These are phyloP conservation scores for Drosophila orena DNA, from an alignment of 1,140 invertebrate genomes.

Conservation along the genomic window DNA sequence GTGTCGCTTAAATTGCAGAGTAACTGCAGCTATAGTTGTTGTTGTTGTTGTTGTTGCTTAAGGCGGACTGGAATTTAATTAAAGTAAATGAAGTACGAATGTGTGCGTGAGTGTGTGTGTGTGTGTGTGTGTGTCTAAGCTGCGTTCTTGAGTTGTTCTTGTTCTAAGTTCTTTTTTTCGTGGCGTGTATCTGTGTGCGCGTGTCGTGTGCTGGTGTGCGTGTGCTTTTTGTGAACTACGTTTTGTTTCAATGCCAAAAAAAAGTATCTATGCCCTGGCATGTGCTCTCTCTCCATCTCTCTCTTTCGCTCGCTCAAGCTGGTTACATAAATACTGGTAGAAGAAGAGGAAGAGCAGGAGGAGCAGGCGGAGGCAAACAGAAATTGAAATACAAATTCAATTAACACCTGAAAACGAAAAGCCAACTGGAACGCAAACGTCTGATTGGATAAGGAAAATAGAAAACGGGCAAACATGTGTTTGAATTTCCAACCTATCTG, in stretches of 20 bases:
- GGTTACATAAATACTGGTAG: slow-evolving; percentile 78
- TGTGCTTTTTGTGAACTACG: slow-evolving; percentile 79
- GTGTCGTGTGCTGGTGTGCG: slow-evolving; percentile 27
- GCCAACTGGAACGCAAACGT: slow-evolving; percentile 22
- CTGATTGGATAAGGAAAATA: slow-evolving; percentile 36
- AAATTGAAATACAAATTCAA: slow-evolving; percentile 68
- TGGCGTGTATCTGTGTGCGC: slow-evolving; percentile 26
- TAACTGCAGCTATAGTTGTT: slow-evolving; percentile 18
- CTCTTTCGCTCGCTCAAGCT: slow-evolving; percentile 55
- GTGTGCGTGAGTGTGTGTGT: slow-evolving; percentile 27
- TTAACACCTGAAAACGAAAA: slow-evolving; percentile 61
- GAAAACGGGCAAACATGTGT: slow-evolving; percentile 13
- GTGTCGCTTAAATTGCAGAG: slow-evolving; percentile 19
- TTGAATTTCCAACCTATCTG: slow-evolving; percentile 6
- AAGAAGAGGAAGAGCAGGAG: slow-evolving; percentile 3
- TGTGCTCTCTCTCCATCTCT: slow-evolving; percentile 53
- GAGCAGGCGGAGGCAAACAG: slow-evolving; percentile 4
- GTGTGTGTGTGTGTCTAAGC: slow-evolving; percentile 57
- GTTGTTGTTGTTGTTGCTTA: slow-evolving; percentile 20
- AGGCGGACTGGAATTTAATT: slow-evolving; percentile 44
- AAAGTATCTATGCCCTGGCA: slow-evolving; percentile 75
- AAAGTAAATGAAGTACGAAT: slow-evolving; percentile 55
- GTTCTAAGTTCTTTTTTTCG: slow-evolving; percentile 58
- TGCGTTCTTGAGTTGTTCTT: slow-evolving; percentile 55
- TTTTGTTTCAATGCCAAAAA: slow-evolving; percentile 84